A percentile compares a stretch with the other conserved stretches of the same genome.
Conservation (phyloP, 2,797 vertebrate species). For the Notolepis coatsorum region DNA sequence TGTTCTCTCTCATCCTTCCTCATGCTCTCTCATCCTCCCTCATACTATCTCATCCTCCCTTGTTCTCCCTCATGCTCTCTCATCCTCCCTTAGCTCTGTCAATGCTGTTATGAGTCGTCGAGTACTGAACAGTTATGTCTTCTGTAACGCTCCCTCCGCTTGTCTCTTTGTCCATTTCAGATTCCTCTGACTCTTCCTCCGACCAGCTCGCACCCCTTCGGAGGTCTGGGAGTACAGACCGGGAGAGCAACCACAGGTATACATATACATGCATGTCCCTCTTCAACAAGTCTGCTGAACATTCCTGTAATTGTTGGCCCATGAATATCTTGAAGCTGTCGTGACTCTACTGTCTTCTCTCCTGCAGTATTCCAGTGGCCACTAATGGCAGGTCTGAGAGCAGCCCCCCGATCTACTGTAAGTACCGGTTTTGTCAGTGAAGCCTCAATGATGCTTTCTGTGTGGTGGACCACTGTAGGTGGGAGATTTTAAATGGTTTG, state of each 20-base stretch:
- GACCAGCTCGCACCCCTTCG: constrained; percentile 66
- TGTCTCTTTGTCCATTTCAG: constrained; percentile 47
- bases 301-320: neutral
- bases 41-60: too few relatives aligned
- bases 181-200: constrained; percentile 72
- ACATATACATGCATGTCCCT: neutral
- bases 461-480: neutral
- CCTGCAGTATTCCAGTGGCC: constrained; percentile 59
- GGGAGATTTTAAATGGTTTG: neutral
- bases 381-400: constrained; percentile 36
- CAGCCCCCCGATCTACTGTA: constrained; percentile 67
- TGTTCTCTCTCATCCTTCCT: too few relatives aligned
- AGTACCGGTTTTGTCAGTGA: constrained; percentile 39
- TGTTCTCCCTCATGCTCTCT: too few relatives aligned
- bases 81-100: too few relatives aligned
- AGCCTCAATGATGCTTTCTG: neutral
- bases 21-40: too few relatives aligned
- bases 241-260: constrained; percentile 64
- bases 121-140: too few relatives aligned
- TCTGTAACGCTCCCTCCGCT: too few relatives aligned
- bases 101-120: too few relatives aligned
- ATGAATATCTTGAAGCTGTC: neutral
- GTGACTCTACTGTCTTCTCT: constrained; percentile 5
- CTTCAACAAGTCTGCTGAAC: neutral
- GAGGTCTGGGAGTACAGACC: constrained; percentile 72